Base-by-base conservation (phyloP, 2,113 vertebrate species). In the Alligator mississippiensis region DNA sequence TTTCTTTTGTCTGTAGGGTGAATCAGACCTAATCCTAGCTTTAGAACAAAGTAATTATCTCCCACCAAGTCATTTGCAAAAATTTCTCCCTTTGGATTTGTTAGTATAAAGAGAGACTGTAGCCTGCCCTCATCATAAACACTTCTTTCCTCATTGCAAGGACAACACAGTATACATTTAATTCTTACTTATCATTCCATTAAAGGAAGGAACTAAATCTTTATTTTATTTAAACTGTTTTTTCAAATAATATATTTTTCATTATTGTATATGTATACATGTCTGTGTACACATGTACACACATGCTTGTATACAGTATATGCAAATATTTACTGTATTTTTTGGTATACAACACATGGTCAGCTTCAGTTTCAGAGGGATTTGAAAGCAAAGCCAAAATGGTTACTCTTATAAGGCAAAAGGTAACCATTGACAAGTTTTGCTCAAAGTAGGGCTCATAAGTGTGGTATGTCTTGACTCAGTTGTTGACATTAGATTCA, bases 161-260 rank as follows among this genome's bases (percentile, higher is more conserved):
- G 30, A 72, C 38, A 74, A 74, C 15, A 74, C 47, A 22, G 22
- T 19, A 17, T 38, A 27, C 0, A 0, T 70, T 11, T 15, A 2
- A 54, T 90, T 74, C 90, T 90, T 85, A 74, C 54, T 2, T 75
- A 77, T 34, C 11, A 70, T 86, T 86, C 89, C 81, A 28, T 84
- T 80, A 57, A 91, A 91, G 25, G 4, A 25, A 34, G 11, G 59
- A 19, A 74, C 81, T 11, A 58, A 66, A 8, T 72, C 76, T 80
- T 82, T 2, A 22, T 82, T 90, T 81, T 87, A 63, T 87, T 89
- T 84, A 15, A 34, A 30, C 27, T 80, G 24, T 60, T 4, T 81
- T 87, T 84, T 85, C 47, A 47, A 83, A 85, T 47, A 70, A 1
- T 21, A 8, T 1, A 5, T 68, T 2, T 38, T 89, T 76, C 19